Base-by-base conservation (phyloP, 2,113 vertebrate species). In the Pachycephala philippinensis region DNA sequence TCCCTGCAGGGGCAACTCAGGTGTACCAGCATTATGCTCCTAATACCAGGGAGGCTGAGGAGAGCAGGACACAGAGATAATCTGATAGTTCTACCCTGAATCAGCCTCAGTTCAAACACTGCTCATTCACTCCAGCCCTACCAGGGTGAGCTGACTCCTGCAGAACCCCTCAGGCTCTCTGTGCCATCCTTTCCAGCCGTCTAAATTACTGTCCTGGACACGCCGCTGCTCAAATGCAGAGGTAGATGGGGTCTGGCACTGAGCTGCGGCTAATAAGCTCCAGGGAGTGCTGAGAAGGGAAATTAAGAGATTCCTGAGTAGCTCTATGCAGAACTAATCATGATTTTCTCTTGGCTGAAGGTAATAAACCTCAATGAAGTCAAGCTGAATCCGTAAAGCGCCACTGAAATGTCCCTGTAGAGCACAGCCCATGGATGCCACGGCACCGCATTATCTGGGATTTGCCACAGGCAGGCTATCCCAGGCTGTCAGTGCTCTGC, bases 251-350 rank as follows among this genome's bases (percentile, higher is more conserved):
- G 20, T 92, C 71, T 96, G 95, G 95, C 92, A 92, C 71, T 92
- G 90, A 92, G 85, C 92, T 92, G 90, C 45, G 68, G 49, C 68
- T 92, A 96, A 95, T 86, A 92, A 96, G 75, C 90, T 88, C 83
- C 90, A 90, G 90, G 71, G 85, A 96, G 50, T 20, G 42, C 82
- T 72, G 71, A 86, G 78, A 86, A 90, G 50, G n/a, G 45, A 93
- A 94, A 97, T 79, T 22, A 96, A 60, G 63, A 92, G 84, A 95
- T 86, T 92, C 68, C 64, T 7, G 28, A 86, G 80, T 13, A 35
- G 71, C 71, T 94, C 64, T 74, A 39, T 59, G 72, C 89, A 94
- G 84, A 97, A 83, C 79, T 95, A 90, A 90, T 88, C 13, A 80
- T 2, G 5, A 72, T 90, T 86, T 95, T 85, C 88, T 90, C 79